These are phyloP conservation scores for Nymphalis polychloros DNA, from an alignment of 2,888 invertebrate genomes.

Conservation along the genomic window DNA sequence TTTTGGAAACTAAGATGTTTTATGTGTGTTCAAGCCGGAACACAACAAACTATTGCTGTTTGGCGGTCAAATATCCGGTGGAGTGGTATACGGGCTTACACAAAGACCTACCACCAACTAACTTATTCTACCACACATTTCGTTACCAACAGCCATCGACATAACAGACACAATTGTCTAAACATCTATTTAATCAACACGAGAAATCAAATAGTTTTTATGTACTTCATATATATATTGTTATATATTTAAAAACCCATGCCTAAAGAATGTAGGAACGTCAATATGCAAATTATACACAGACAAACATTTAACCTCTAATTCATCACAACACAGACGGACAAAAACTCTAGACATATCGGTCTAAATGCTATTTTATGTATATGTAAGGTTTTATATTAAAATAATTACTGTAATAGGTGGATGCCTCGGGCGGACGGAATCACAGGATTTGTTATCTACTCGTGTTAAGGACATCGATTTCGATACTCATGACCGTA, in stretches of 20 bases:
- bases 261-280: background rate
- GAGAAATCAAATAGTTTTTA: no score
- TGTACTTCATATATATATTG: no score
- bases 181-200: no score
- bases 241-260: background rate
- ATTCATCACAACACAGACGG: conserved; percentile 1
- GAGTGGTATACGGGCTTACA: no score
- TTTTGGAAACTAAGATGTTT: no score
- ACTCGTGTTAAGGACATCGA: background rate
- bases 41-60: no score
- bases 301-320: conserved; percentile 5
- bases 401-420: conserved; percentile 33
- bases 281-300: background rate
- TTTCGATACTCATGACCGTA: conserved; percentile 7
- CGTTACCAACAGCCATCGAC: no score
- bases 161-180: no score
- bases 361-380: conserved; percentile 5
- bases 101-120: no score
- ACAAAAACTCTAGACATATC: conserved; percentile 10
- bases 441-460: conserved; percentile 26
- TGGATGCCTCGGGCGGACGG: conserved; percentile 33
- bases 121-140: no score
- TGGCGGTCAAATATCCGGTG: no score
- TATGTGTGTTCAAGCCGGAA: no score
- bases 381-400: conserved; percentile 1